Evolutionary conservation across 2,113 vertebrate species (phyloP).

Genomic region (Pipa parva): DNA sequence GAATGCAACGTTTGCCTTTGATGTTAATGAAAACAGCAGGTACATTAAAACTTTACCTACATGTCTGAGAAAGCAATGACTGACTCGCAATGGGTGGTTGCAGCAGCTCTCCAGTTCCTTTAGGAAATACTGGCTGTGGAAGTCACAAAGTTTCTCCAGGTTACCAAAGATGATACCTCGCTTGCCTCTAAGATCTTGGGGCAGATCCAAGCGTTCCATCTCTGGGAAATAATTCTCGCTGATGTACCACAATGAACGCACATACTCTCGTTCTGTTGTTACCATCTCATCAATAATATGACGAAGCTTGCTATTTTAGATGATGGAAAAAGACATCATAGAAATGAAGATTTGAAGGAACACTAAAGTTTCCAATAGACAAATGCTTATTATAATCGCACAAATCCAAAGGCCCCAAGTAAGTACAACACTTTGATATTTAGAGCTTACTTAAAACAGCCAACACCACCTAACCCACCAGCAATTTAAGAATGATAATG

Average conservation of each 20-base stretch:
- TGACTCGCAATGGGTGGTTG: conserved; percentile 82
- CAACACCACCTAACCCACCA: too few species aligned
- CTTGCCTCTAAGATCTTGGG: conserved; percentile 89
- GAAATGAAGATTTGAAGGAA: too few species aligned
- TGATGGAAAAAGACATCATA: too few species aligned
- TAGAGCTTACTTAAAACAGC: too few species aligned
- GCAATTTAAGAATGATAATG: too few species aligned
- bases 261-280: conserved; percentile 85
- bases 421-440: too few species aligned
- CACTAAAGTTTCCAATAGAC: too few species aligned
- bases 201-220: conserved; percentile 84
- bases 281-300: conserved; percentile 94
- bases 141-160: conserved; percentile 88
- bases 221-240: conserved; percentile 89
- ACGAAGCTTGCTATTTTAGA: conserved; percentile 73
- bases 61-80: conserved; percentile 88
- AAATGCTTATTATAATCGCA: too few species aligned
- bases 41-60: conserved; percentile 60
- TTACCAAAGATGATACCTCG: conserved; percentile 88
- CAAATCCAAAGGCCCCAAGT: too few species aligned
- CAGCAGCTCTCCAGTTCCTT: conserved; percentile 89
- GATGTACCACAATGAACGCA: conserved; percentile 83
- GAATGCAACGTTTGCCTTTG: too few species aligned
- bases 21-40: too few species aligned
- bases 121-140: conserved; percentile 91